A percentile compares a stretch with the other conserved stretches of the same genome.
These are phyloP conservation scores for Gracilinanus agilis DNA, from an alignment of 2,113 vertebrate genomes.

Conservation along the genomic window DNA sequence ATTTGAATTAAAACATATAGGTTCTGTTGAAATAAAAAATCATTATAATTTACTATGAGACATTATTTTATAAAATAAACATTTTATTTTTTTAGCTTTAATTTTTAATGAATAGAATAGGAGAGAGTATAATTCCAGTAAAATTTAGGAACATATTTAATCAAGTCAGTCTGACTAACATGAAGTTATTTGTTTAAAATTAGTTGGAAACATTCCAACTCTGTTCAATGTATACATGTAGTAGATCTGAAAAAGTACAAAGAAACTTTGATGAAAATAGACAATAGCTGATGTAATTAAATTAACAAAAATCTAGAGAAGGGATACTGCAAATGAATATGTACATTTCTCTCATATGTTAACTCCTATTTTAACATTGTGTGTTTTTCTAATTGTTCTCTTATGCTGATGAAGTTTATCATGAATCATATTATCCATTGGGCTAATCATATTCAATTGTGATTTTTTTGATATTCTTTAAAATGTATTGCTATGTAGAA, in stretches of 20 bases:
- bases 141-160: slow-evolving; percentile 53
- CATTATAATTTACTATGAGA: background rate
- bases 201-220: slow-evolving; percentile 39
- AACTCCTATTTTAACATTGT: slow-evolving; percentile 47
- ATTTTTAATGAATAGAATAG: slow-evolving; percentile 13
- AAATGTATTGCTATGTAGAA: slow-evolving; percentile 33
- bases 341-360: slow-evolving; percentile 49
- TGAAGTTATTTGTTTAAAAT: slow-evolving; percentile 44
- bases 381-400: slow-evolving; percentile 67
- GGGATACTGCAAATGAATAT: slow-evolving; percentile 84
- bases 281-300: background rate
- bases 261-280: slow-evolving; percentile 1
- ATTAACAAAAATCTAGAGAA: slow-evolving; percentile 67
- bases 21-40: slow-evolving; percentile 36
- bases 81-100: slow-evolving; percentile 46
- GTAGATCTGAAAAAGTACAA: slow-evolving; percentile 20
- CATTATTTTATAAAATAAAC: background rate
- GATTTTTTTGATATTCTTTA: slow-evolving; percentile 26
- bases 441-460: slow-evolving; percentile 29
- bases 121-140: slow-evolving; percentile 28
- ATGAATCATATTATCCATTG: slow-evolving; percentile 28
- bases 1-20: slow-evolving; percentile 41
- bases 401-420: slow-evolving; percentile 70
- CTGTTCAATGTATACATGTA: background rate
- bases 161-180: background rate